These are phyloP conservation scores for Serranus cabrilla DNA, from an alignment of 2,797 vertebrate species.

Conservation along the genomic window DNA sequence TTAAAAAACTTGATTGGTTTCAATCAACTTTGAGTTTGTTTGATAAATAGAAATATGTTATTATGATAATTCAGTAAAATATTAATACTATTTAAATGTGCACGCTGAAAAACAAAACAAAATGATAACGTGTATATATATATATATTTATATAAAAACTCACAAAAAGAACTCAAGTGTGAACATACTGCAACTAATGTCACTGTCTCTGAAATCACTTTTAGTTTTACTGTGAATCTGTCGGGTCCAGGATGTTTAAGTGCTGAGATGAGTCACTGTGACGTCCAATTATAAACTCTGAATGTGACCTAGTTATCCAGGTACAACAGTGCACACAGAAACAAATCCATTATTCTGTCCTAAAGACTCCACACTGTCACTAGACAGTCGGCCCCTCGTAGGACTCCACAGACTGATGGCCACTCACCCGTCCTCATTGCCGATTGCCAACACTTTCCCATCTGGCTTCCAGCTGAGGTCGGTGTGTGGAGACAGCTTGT, in stretches of 20 bases:
- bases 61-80: too few relatives aligned
- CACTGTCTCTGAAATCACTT: background rate
- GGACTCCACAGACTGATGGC: constrained; percentile 21
- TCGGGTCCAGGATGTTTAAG: background rate
- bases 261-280: background rate
- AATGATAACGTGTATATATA: too few relatives aligned
- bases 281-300: background rate
- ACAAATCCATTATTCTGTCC: constrained; percentile 16
- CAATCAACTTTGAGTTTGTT: too few relatives aligned
- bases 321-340: constrained; percentile 15
- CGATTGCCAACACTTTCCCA: constrained; percentile 92
- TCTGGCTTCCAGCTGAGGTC: constrained; percentile 98
- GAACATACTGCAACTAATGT: too few relatives aligned
- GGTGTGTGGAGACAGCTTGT: constrained; percentile 94
- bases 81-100: too few relatives aligned
- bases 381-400: constrained; percentile 19
- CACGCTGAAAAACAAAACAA: too few relatives aligned
- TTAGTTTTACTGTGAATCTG: background rate
- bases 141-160: too few relatives aligned
- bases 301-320: background rate
- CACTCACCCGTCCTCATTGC: constrained; percentile 98
- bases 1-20: background rate
- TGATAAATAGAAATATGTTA: too few relatives aligned
- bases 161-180: too few relatives aligned
- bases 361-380: background rate